phyloP scores from a whole-genome alignment of 2,113 vertebrate species.

The Macrotus californicus region DNA sequence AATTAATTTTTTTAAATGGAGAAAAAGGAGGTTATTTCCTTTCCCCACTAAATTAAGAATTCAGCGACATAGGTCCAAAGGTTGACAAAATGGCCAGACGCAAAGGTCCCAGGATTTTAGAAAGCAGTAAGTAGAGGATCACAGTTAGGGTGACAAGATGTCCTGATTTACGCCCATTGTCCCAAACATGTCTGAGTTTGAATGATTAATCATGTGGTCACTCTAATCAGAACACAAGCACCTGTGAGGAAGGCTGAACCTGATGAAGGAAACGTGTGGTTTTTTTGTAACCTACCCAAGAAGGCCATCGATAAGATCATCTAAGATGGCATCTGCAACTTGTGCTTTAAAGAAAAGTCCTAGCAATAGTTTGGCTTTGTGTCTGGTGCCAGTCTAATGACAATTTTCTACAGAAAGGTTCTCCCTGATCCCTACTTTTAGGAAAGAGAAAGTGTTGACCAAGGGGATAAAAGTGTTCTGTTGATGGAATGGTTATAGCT shows the following conservation, averaged over 20 bases:
- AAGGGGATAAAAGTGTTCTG: neutral
- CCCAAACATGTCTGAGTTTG: neutral
- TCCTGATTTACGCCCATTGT: neutral
- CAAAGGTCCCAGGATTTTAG: neutral
- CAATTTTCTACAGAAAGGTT: constrained; percentile 56
- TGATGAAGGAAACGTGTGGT: neutral
- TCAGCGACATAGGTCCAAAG: neutral
- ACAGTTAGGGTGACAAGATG: neutral
- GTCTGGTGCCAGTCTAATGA: constrained; percentile 74
- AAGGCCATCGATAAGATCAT: constrained; percentile 72
- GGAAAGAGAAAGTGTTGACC: neutral
- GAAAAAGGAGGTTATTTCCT: neutral
- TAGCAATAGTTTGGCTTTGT: constrained; percentile 67
- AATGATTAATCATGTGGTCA: neutral
- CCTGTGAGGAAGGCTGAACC: neutral
- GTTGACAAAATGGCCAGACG: neutral
- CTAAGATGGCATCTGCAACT: constrained; percentile 64
- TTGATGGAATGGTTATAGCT: neutral
- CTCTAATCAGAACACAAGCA: neutral
- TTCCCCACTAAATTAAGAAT: neutral
- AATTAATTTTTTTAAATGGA: neutral
- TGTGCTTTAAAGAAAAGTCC: constrained; percentile 70
- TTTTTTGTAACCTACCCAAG: constrained; percentile 50
- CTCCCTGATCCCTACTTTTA: neutral
- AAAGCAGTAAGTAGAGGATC: neutral